Conservation (phyloP, 2,113 vertebrate genomes). For the Anas platyrhynchos region DNA sequence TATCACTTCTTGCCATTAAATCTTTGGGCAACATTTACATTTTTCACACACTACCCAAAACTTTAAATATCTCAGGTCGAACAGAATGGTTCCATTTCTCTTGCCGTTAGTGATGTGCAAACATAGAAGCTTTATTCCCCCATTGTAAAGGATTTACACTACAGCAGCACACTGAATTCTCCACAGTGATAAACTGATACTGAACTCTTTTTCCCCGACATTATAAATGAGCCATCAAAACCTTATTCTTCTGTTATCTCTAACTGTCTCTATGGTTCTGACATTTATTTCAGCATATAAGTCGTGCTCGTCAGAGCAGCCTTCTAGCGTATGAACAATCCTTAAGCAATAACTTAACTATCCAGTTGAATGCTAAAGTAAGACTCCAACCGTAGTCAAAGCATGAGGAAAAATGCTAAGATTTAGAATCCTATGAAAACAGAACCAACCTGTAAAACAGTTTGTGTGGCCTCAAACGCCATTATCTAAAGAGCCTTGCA, state of each 20-base stretch:
- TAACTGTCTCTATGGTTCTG: slow-evolving; percentile 44
- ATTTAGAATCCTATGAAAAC: not conserved
- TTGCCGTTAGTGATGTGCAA: not conserved
- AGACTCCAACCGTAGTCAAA: not conserved
- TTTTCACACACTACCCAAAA: slow-evolving; percentile 7
- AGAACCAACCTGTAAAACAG: not conserved
- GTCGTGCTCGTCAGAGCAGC: not conserved
- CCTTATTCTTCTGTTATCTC: slow-evolving; percentile 22
- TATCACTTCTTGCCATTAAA: slow-evolving; percentile 54
- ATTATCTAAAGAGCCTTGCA: not conserved
- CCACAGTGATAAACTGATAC: not conserved
- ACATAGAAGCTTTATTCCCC: not conserved
- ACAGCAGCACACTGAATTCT: not conserved
- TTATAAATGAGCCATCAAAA: slow-evolving; percentile 39
- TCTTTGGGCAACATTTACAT: slow-evolving; percentile 22
- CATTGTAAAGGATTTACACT: not conserved
- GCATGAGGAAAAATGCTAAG: not conserved
- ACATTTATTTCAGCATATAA: slow-evolving; percentile 34
- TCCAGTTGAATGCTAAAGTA: not conserved
- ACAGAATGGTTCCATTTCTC: slow-evolving; percentile 17
- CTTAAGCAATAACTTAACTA: not conserved
- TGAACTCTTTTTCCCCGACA: not conserved
- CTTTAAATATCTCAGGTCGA: slow-evolving; percentile 42
- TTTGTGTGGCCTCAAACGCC: not conserved
- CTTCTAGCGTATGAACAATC: not conserved